Base-by-base conservation (phyloP, 1,140 invertebrate genomes). In the Drosophila hydei region DNA sequence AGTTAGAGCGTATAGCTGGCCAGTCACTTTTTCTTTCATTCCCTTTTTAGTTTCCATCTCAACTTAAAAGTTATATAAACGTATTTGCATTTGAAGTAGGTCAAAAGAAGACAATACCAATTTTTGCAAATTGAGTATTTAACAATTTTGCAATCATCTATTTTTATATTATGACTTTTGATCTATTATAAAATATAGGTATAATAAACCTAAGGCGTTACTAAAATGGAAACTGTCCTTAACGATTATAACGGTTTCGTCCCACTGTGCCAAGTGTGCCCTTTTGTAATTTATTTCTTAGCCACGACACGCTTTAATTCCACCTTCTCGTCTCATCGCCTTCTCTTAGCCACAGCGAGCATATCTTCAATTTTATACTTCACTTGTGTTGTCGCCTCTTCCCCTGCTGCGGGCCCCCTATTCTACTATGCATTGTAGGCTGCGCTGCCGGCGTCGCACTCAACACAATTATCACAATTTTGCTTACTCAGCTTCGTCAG, bases 391-490 rank as follows among this genome's bases (percentile, higher is more conserved):
- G 71, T 33, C 52, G 60, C 55, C 54, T 19, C 21, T 16, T 4
- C 4, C 60, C 30, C 23, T 18, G 33, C 27, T 30, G n/a, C 21
- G 36, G 27, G 40, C 36, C 60, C 55, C 65, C 67, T 60, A 61
- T 55, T 76, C 52, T 58, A 7, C n/a, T 42, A 8, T 21, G 38
- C 21, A 58, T 40, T 38, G 55, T 58, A 68, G 72, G 48, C 56
- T 64, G 55, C 45, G 64, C 45, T 51, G 64, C 63, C 18, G 45
- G n/a, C 51, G 27, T 18, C 38, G 71, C 81, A 87, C 81, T 85
- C 81, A 87, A 87, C 83, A 85, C 81, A 85, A 85, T 85, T 85
- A 85, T 85, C 81, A 85, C 81, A 88, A 85, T 85, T 87, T 85
- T 85, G 81, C 81, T 85, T 85, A 85, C 81, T 85, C 81, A 85